phyloP scores from a whole-genome alignment of 2,113 vertebrate genomes.

The Pleuronectes platessa region DNA sequence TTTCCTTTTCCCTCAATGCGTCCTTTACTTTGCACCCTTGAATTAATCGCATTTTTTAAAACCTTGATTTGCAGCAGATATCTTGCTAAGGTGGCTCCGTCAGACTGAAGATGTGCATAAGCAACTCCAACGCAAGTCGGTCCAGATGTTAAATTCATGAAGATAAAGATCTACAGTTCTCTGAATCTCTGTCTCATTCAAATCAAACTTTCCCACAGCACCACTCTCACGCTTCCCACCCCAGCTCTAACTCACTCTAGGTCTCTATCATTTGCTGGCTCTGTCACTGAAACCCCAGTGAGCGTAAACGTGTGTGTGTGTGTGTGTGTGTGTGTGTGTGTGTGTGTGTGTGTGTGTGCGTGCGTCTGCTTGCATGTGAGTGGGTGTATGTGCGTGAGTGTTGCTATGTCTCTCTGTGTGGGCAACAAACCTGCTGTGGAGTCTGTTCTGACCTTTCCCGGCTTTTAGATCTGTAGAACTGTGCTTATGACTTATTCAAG shows the following conservation, averaged over 20 bases:
- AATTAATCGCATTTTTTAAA: too few relatives aligned
- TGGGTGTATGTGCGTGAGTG: not conserved
- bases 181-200: not conserved
- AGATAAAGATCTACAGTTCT: constrained; percentile 7
- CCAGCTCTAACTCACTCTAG: constrained; percentile 14
- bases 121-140: too few relatives aligned
- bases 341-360: not conserved
- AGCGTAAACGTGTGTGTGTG: not conserved
- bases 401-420: not conserved
- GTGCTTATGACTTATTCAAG: too few relatives aligned
- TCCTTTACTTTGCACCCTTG: too few relatives aligned
- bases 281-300: constrained; percentile 20
- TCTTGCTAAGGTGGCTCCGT: not conserved
- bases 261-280: constrained; percentile 41
- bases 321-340: constrained; percentile 3
- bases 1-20: not conserved
- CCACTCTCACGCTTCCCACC: constrained; percentile 13
- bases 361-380: too few relatives aligned
- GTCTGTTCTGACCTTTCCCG: not conserved
- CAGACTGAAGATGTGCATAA: not conserved
- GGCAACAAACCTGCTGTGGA: not conserved
- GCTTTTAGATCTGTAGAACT: not conserved
- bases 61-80: too few relatives aligned
- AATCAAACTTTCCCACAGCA: constrained; percentile 26
- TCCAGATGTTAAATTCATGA: not conserved